A percentile compares a stretch with the other conserved stretches of the same genome.
Conservation (phyloP, 2,113 vertebrate genomes). For the Hippocampus abdominalis region DNA sequence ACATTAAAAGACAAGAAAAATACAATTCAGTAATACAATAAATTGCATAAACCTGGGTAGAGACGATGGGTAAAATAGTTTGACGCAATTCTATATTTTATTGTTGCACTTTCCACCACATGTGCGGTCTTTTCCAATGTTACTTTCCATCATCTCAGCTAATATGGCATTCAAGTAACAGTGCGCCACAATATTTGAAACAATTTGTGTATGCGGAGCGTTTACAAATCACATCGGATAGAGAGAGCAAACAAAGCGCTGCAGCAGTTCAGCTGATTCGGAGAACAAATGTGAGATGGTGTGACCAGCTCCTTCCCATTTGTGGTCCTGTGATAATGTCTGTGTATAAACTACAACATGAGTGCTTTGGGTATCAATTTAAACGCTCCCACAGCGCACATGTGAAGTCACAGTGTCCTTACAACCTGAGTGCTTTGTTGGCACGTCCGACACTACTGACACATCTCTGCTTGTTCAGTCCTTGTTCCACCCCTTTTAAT, state of each 20-base stretch:
- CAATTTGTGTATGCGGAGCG: neutral
- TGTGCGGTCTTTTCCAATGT: neutral
- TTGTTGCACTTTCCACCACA: neutral
- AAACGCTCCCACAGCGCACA: conserved; percentile 25
- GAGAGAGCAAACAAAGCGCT: neutral
- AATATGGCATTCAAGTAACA: neutral
- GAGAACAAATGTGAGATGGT: conserved; percentile 3
- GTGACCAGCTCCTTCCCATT: conserved; percentile 3
- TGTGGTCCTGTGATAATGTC: conserved; percentile 16
- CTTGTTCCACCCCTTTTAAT: conserved; percentile 7
- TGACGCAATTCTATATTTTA: neutral
- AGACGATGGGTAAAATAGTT: neutral
- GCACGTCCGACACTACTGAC: neutral
- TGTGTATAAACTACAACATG: conserved; percentile 33
- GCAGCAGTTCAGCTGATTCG: neutral
- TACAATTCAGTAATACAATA: neutral
- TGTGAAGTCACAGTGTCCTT: conserved; percentile 32
- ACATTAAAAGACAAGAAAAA: neutral
- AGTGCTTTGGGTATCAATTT: conserved; percentile 27
- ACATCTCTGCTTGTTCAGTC: neutral
- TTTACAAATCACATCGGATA: neutral
- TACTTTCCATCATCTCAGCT: neutral
- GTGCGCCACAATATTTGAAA: neutral
- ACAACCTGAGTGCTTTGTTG: conserved; percentile 12
- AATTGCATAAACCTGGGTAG: neutral